Evolutionary conservation across 1,140 invertebrate species (phyloP), one percentile per base, ranked within the genome.

Genomic region (Bombus turneri): DNA sequence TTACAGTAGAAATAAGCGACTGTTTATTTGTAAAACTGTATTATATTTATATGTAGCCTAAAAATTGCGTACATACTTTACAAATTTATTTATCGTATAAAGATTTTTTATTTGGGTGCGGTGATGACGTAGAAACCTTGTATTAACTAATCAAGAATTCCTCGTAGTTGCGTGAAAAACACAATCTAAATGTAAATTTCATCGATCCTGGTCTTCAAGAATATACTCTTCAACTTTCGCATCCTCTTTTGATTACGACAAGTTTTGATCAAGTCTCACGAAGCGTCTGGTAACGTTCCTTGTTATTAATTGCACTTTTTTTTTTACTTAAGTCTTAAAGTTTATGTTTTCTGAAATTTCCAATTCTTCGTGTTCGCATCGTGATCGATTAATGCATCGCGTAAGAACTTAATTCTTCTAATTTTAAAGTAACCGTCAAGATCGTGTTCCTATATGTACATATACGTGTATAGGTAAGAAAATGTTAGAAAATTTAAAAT

Each of bases 121-220:
- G 59, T 82, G 74, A 86, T 86, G 85, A 69, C 81, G 69, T 86
- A 83, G 69, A 71, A 37, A 66, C 25, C 74, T n/a, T 74, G 75
- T 76, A 83, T 83, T 66, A 72, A 75, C 39, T 75, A 86, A 86
- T 90, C 81, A 72, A 84, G 81, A 41, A 82, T 81, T 86, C 86
- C 73, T 28, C 66, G 59, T 69, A 80, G 83, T 85, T 47, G 68
- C 80, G 76, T 12, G 64, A 81, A 81, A 77, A 68, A 87, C 73
- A 86, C 85, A 76, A 91, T 89, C 89, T 91, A 89, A 87, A 88
- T 91, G 87, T 86, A 89, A 86, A 91, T 91, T 86, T 71, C 62
- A 71, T 87, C 87, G 81, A 59, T 79, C 31, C 71, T 87, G 80
- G 64, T 83, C 53, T 57, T 90, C 81, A 79, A 77, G 82, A 81